Conservation (phyloP, 1,140 invertebrate genomes). For the Tribolium madens region DNA sequence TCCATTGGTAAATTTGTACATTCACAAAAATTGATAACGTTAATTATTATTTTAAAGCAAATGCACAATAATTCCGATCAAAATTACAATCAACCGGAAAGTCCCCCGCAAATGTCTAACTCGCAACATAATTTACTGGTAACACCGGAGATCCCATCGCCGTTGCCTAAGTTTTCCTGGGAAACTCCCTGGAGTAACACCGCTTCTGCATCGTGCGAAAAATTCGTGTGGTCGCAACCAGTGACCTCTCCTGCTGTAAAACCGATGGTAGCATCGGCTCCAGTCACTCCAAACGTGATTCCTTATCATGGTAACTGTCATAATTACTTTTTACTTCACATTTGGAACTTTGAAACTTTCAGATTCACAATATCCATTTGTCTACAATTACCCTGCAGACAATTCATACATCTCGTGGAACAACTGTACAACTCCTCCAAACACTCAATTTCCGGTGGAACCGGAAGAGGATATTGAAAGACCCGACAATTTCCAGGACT, state of each 20-base stretch:
- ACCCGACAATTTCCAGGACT: background rate
- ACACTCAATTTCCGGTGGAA: background rate
- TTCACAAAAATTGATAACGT: background rate
- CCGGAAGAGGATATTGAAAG: background rate
- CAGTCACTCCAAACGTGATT: conserved; percentile 55
- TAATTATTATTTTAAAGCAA: conserved; percentile 49
- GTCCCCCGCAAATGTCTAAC: background rate
- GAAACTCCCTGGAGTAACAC: background rate
- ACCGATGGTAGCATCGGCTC: conserved; percentile 57
- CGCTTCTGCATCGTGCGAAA: background rate
- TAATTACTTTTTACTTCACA: background rate
- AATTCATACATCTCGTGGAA: conserved; percentile 14
- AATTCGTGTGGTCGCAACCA: conserved; percentile 30
- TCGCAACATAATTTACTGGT: conserved; percentile 30
- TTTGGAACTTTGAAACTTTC: background rate
- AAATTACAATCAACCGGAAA: background rate
- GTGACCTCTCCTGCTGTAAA: conserved; percentile 47
- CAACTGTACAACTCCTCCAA: background rate
- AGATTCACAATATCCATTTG: conserved; percentile 16
- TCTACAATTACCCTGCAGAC: conserved; percentile 54
- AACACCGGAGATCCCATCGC: conserved; percentile 17
- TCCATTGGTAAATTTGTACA: conserved; percentile 56
- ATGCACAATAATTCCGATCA: conserved; percentile 45
- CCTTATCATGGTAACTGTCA: conserved; percentile 55
- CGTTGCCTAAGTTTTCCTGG: background rate